Conservation (phyloP, 30 jellyfish, hydroid and myxozoan species). For the Euphysa ruthae region DNA sequence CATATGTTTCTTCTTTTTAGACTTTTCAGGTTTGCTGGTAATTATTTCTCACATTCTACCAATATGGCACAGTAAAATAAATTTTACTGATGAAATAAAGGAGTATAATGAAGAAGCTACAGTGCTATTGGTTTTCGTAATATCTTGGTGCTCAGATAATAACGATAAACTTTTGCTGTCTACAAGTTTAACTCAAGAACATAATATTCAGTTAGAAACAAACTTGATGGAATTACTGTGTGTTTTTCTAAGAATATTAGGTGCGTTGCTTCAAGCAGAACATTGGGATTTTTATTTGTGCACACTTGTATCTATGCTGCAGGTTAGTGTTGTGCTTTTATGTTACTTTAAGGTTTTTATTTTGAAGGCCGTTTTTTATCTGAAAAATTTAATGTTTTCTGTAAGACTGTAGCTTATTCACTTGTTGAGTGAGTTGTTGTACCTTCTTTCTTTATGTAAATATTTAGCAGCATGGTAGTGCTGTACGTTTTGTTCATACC, state of each 20-base stretch:
- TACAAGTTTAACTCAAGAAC: not conserved
- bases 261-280: not conserved
- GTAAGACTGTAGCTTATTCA: too few relatives aligned
- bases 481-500: too few relatives aligned
- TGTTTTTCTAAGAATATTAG: not conserved
- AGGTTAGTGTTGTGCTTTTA: conserved; percentile 57
- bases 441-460: too few relatives aligned
- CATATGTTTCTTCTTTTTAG: not conserved
- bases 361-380: too few relatives aligned
- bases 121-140: not conserved
- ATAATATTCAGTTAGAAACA: not conserved
- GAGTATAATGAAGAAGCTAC: not conserved
- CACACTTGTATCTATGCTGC: conserved; percentile 76
- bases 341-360: too few relatives aligned
- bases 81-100: not conserved
- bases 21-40: not conserved
- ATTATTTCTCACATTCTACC: not conserved
- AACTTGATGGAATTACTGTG: conserved; percentile 1
- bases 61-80: not conserved
- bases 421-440: too few relatives aligned
- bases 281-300: conserved; percentile 93
- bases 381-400: too few relatives aligned
- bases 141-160: not conserved
- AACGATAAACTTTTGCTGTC: not conserved
- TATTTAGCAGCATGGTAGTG: too few relatives aligned